Percentiles rank a stretch among this genome's conserved stretches.
Conservation (phyloP, 2,888 invertebrate species). For the Poecilus cupreus region DNA sequence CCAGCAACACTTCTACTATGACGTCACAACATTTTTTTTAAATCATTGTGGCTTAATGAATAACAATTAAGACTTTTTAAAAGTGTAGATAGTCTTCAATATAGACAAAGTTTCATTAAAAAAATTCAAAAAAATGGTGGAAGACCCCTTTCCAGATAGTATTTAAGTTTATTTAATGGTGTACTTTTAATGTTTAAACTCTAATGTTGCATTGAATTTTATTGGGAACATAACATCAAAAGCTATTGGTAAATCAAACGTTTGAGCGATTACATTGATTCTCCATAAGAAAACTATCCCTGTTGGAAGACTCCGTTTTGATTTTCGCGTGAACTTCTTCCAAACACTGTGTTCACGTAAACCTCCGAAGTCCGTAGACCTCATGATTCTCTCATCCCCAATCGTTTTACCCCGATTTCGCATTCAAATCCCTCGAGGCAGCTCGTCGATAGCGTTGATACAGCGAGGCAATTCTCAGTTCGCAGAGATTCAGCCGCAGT, state of each 20-base stretch:
- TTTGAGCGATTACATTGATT: background rate
- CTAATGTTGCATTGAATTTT: background rate
- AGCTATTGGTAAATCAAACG: background rate
- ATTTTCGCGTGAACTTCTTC: constrained; percentile 10
- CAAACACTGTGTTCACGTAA: background rate
- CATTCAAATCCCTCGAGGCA: constrained; percentile 52
- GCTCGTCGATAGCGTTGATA: constrained; percentile 37
- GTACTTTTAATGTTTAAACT: no score
- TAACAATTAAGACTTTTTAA: no score
- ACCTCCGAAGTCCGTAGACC: constrained; percentile 1
- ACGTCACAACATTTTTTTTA: no score
- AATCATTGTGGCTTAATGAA: no score
- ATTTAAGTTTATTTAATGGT: no score
- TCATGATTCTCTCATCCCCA: background rate
- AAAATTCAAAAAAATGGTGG: no score
- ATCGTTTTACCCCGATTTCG: constrained; percentile 53
- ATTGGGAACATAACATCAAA: background rate
- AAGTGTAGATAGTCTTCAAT: no score
- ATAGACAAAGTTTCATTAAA: no score
- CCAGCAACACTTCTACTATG: no score
- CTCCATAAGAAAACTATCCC: constrained; percentile 16
- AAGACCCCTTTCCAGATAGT: no score
- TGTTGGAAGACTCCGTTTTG: background rate
- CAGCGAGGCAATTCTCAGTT: constrained; percentile 16
- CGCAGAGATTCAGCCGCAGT: constrained; percentile 2